These are phyloP conservation scores for Buphagus erythrorhynchus DNA, from an alignment of 2,797 vertebrate genomes.

Conservation along the genomic window DNA sequence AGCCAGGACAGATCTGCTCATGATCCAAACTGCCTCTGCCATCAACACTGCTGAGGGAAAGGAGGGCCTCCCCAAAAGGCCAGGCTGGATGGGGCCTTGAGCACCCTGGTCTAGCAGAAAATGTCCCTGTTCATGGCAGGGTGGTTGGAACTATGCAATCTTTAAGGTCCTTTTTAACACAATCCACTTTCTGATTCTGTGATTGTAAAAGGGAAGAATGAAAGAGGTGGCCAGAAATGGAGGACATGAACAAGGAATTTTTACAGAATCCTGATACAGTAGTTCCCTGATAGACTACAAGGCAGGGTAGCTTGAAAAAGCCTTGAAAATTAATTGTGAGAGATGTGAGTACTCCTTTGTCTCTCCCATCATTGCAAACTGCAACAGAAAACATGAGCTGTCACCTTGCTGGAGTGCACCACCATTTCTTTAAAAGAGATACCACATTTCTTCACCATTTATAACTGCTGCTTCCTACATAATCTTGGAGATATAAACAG, in stretches of 20 bases:
- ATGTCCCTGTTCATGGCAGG: rapidly evolving
- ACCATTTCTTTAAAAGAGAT: background rate
- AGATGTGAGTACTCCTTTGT: background rate
- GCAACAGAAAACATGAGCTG: background rate
- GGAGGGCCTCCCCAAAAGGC: background rate
- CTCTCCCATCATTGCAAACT: background rate
- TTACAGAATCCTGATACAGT: background rate
- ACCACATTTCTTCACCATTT: background rate
- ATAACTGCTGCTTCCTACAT: background rate
- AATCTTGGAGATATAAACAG: background rate
- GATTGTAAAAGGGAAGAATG: background rate
- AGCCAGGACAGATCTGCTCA: background rate
- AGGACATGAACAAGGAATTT: background rate
- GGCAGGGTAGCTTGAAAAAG: background rate
- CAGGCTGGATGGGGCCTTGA: background rate
- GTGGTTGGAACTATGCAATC: rapidly evolving
- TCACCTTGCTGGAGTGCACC: background rate
- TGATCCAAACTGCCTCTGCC: background rate
- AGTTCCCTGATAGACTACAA: background rate
- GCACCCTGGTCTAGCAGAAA: background rate
- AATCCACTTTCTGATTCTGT: background rate
- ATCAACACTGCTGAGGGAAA: background rate
- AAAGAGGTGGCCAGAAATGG: background rate
- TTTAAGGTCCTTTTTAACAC: background rate
- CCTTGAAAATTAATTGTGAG: background rate